Base-by-base conservation (phyloP, 1,140 invertebrate species). In the Formica selysi region DNA sequence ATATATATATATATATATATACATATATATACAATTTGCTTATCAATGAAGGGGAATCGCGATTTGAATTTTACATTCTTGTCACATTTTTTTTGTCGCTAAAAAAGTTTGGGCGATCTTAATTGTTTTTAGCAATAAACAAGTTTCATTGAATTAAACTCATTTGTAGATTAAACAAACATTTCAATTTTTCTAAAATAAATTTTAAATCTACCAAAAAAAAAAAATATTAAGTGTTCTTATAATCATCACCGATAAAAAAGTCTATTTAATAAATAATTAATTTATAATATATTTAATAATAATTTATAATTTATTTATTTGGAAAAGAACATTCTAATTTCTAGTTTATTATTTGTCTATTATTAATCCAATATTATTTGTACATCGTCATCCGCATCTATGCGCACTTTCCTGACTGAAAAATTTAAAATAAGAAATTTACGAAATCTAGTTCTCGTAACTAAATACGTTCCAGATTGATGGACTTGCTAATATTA, bases 401-500 rank as follows among this genome's bases (percentile, higher is more conserved):
- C 13, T 11, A 1, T 61, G 59, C 59, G 26, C 5, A 29, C 2
- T 32, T 19, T 64, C 6, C 0, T 64, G 29, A 16, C 5, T 29
- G 29, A 13, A 44, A n/a, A 68, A 22, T 68, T 5, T 22, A 22
- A 44, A 29, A 38, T n/a, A 36, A 68, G 36, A 8, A 26, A 2
- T 41, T 68, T 10, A 36, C n/a, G 26, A 68, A 68, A 68, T 38
- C 13, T n/a, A 19, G 3, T 10, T 67, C 64, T 22, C 19, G 19
- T 4, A 61, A 38, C 61, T 36, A 48, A 38, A 76, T 65, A 70
- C 86, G 86, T 51, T 87, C 83, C 73, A 86, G 81, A 86, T 78
- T 87, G 51, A 76, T 80, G 71, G 65, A 71, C 79, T 68, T 86
- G 74, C 85, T 86, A 87, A 86, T 86, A 86, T 87, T 74, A 22